Base-by-base conservation (phyloP, 2,888 invertebrate species). In the Epirrita christyi region DNA sequence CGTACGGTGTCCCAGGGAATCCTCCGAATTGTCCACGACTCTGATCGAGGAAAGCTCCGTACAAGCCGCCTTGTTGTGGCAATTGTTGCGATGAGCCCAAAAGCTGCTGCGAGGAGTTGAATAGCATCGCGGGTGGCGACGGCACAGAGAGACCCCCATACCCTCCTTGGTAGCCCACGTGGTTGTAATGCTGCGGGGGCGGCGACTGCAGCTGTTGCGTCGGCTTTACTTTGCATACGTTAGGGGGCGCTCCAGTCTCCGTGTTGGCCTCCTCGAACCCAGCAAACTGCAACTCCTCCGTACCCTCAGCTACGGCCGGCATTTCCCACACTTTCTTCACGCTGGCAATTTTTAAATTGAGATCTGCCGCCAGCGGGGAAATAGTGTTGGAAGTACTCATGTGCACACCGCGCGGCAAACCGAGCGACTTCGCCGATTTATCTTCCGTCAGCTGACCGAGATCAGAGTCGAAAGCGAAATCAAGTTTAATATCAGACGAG, bases 341-440 rank as follows among this genome's bases (percentile, higher is more conserved):
- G 64, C 97, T 97, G 36, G 97, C 97, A 71, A 98, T 98, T 92
- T 98, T 98, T 89, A 97, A 94, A 89, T 97, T 97, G 67, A 98
- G 94, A 85, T 98, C 98, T 37, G 97, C 97, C 37, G 97, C 96
- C 64, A 96, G 94, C 13, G 95, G 95, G 9, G 96, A 96, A 70
- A 96, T 96, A 8, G 95, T 95, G 71, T 94, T 96, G 52, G 95
- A 94, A 21, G 93, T 93, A 44, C 94, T 94, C 75, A 93, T 93
- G 63, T 90, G 91, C 67, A 93, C 92, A 63, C 94, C 94, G 68
- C 95, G 94, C n/a, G 94, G 93, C 66, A 91, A 68, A 8, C 88
- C 88, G 11, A 92, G 77, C 11, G 88, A 68, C 61, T 94, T 92
- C 36, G 93, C 83, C 6, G 90, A 86, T 77, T 96, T 96, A 66